A percentile compares a stretch with the other conserved stretches of the same genome.
These are phyloP conservation scores for Benthosema pterotum DNA, from an alignment of 2,797 vertebrate species.

Conservation along the genomic window DNA sequence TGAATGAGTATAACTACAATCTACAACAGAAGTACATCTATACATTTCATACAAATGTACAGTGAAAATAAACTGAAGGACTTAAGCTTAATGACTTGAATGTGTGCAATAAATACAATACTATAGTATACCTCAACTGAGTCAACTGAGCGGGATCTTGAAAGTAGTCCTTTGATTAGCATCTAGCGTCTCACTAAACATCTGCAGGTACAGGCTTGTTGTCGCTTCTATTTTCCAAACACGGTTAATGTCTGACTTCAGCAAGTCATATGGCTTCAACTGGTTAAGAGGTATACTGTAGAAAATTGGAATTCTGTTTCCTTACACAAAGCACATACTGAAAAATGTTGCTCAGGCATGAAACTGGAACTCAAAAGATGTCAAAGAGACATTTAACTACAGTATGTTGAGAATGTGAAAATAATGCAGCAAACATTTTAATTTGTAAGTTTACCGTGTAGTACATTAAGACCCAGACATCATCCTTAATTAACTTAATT, in stretches of 20 bases:
- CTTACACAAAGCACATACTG: not conserved
- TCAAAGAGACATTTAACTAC: too few species aligned
- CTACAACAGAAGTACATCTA: too few species aligned
- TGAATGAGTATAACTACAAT: too few species aligned
- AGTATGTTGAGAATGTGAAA: too few species aligned
- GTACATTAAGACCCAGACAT: conserved; percentile 15
- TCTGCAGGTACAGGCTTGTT: conserved; percentile 64
- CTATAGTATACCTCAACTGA: conserved; percentile 26
- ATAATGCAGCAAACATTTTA: too few species aligned
- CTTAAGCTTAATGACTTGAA: too few species aligned
- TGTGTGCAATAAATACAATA: too few species aligned
- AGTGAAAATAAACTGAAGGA: too few species aligned
- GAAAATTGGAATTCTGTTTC: conserved; percentile 36
- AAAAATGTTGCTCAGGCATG: conserved; percentile 1
- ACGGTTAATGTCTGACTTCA: conserved; percentile 52
- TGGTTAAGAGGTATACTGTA: conserved; percentile 5
- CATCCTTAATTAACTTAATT: conserved; percentile 21
- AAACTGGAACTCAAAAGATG: too few species aligned
- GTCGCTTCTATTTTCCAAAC: conserved; percentile 34
- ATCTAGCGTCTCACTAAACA: conserved; percentile 30
- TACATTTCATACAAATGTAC: too few species aligned
- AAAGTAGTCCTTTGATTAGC: conserved; percentile 38
- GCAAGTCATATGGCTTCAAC: conserved; percentile 32
- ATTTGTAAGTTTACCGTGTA: too few species aligned
- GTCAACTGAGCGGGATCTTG: conserved; percentile 29